Percentiles rank a stretch among this genome's conserved stretches.
Conservation (phyloP, 2,797 vertebrate species). For the Lacerta viridis region DNA sequence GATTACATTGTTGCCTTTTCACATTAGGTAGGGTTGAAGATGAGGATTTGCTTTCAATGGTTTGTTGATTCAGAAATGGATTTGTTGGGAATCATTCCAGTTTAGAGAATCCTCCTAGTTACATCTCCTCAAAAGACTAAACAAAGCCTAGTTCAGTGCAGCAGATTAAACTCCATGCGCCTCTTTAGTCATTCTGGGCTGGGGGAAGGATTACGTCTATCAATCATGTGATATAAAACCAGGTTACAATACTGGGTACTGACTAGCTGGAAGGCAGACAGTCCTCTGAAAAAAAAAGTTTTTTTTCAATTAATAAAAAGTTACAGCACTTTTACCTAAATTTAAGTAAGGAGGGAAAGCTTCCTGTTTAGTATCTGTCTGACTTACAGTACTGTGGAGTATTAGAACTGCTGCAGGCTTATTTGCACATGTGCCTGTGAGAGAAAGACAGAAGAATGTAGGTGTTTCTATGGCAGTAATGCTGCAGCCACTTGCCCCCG, state of each 20-base stretch:
- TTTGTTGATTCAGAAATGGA: conserved; percentile 10
- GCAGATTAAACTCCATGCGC: background rate
- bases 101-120: background rate
- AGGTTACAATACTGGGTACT: background rate
- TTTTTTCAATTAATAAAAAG: too few relatives aligned
- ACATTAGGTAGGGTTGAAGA: background rate
- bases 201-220: background rate
- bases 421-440: background rate
- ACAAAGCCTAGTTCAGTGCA: background rate
- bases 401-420: background rate
- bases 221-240: background rate
- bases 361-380: background rate
- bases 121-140: background rate
- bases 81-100: background rate
- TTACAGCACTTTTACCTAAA: background rate
- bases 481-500: background rate
- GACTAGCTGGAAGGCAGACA: background rate
- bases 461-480: background rate
- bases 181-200: background rate
- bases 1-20: background rate
- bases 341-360: background rate
- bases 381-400: background rate
- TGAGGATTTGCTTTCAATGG: background rate
- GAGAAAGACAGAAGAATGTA: background rate
- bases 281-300: too few relatives aligned